Conservation (phyloP, 1,140 invertebrate genomes). For the Hetaerina americana region DNA sequence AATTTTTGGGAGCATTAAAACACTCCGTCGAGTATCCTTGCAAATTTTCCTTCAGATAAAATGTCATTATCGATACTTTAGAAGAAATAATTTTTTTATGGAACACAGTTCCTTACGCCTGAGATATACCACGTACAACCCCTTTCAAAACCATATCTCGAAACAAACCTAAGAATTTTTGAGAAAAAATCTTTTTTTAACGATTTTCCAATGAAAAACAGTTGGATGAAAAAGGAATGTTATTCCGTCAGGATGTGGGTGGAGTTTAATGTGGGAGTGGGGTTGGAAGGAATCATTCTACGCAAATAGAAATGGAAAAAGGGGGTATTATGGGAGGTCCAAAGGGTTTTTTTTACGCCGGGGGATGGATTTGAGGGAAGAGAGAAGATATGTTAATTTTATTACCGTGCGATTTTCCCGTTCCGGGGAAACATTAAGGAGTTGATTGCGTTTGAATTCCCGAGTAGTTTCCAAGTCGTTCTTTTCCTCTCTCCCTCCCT, state of each 20-base stretch:
- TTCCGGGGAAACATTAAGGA: neutral
- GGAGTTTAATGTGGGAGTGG: too few species aligned
- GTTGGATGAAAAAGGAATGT: neutral
- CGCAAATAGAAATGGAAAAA: neutral
- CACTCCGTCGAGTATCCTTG: neutral
- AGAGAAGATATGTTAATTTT: conserved; percentile 1
- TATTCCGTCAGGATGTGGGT: neutral
- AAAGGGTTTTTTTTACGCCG: too few species aligned
- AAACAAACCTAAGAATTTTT: neutral
- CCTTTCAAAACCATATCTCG: neutral
- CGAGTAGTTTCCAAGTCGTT: neutral
- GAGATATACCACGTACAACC: neutral
- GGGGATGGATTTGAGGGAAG: too few species aligned
- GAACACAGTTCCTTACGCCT: neutral
- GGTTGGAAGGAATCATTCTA: neutral
- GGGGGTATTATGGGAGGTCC: too few species aligned
- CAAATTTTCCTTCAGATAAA: neutral
- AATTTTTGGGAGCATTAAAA: neutral
- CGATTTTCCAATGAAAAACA: neutral
- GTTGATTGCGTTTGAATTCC: neutral
- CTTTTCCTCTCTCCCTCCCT: too few species aligned
- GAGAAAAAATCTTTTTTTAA: neutral
- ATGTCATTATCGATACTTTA: neutral
- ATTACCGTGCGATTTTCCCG: neutral
- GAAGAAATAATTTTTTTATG: too few species aligned